Percentiles rank a stretch among this genome's conserved stretches.
Conservation (phyloP, 2,797 vertebrate genomes). For the Sebastes steindachneri region DNA sequence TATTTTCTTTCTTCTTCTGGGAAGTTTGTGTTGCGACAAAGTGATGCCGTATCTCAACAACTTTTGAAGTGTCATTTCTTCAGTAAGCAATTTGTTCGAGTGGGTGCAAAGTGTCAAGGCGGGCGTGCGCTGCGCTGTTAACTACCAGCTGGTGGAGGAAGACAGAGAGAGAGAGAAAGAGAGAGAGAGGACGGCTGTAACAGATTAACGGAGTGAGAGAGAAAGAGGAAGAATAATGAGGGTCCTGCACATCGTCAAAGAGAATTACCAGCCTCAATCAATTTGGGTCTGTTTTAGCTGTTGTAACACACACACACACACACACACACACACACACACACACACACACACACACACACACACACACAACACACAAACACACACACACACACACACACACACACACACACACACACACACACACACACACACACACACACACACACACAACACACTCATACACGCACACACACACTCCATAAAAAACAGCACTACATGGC, state of each 20-base stretch:
- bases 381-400: not conserved
- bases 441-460: not conserved
- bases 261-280: conserved; percentile 26
- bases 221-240: not conserved
- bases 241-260: not conserved
- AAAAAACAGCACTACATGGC: not conserved
- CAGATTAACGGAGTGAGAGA: not conserved
- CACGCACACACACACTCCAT: not conserved
- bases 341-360: not conserved
- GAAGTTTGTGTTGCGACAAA: conserved; percentile 18
- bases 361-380: not conserved
- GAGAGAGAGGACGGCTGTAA: not conserved
- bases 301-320: not conserved
- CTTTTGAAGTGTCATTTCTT: conserved; percentile 44
- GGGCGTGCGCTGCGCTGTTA: not conserved
- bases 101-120: conserved; percentile 26
- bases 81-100: conserved; percentile 44
- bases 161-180: not conserved
- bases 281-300: conserved; percentile 7
- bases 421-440: not conserved
- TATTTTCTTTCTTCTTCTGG: not conserved
- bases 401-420: not conserved
- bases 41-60: conserved; percentile 10
- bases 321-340: not conserved
- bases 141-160: conserved; percentile 1